Base-by-base conservation (phyloP, 2,113 vertebrate genomes). In the Terrapene triunguis region DNA sequence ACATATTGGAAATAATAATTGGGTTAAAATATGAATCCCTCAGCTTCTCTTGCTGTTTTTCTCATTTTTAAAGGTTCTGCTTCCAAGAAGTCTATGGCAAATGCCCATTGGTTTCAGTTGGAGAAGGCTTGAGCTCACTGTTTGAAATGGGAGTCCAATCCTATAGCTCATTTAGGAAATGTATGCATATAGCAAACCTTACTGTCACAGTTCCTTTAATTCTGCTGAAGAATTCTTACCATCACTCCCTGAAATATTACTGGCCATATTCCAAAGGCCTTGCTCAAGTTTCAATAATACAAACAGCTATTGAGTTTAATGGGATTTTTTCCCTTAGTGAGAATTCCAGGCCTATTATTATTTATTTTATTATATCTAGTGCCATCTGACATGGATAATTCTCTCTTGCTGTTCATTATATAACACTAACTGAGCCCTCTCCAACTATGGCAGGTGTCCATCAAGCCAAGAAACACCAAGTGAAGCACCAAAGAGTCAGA, bases 21-120 rank as follows among this genome's bases (percentile, higher is more conserved):
- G 94, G 95, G 95, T 96, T 97, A 97, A 97, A 96, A 97, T 97
- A 96, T 96, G 96, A 95, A 95, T 96, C 78, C 92, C 95, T 97
- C 96, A 97, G 96, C 94, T 97, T 93, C 89, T 88, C 86, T 95
- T 92, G 90, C 92, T 96, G 65, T 94, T 95, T 89, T 78, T 88
- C 95, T 96, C 93, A 1, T 92, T 95, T 97, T 92, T 84, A 95
- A 93, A 89, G 32, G 29, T 59, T 21, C 85, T 88, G 48, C 44
- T 96, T 94, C n/a, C 17, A 72, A 95, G 95, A 95, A 96, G 85
- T 74, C 89, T 81, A 42, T 97, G 95, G 97, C 95, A 97, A 97
- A 91, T 35, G 76, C 85, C 48, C 93, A 92, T 93, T 96, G 93
- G 85, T 95, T 97, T 95, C 90, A 88, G 89, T 82, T 82, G 95